Evolutionary conservation across 2,113 vertebrate genomes (phyloP).

Genomic region (Circaetus gallicus): DNA sequence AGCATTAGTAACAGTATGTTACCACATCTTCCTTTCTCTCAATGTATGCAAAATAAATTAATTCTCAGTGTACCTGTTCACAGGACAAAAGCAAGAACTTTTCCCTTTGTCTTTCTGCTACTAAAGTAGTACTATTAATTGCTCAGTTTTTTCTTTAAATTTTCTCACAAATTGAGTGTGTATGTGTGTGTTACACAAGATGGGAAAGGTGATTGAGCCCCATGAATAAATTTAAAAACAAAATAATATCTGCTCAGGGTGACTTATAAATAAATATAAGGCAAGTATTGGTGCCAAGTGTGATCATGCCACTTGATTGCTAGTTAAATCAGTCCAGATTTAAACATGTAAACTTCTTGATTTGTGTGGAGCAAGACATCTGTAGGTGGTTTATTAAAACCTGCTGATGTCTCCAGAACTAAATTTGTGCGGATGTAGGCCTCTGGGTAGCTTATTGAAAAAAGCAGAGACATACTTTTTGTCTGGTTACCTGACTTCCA

Average conservation of each 20-base stretch:
- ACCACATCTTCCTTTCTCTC: not conserved
- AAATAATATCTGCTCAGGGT: conserved; percentile 67
- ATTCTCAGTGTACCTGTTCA: not conserved
- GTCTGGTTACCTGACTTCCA: conserved; percentile 82
- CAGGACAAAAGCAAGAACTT: conserved; percentile 4
- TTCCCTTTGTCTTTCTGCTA: not conserved
- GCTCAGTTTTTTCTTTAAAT: conserved; percentile 25
- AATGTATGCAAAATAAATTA: not conserved
- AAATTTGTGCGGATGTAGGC: conserved; percentile 60
- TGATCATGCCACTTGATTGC: conserved; percentile 68
- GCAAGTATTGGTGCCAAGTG: conserved; percentile 60
- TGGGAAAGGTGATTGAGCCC: conserved; percentile 31
- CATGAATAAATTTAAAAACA: conserved; percentile 63
- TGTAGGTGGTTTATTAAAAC: conserved; percentile 78
- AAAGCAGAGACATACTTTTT: conserved; percentile 58
- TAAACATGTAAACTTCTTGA: conserved; percentile 74
- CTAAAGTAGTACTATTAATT: not conserved
- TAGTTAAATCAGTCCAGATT: conserved; percentile 73
- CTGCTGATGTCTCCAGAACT: conserved; percentile 74
- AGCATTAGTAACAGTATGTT: not conserved
- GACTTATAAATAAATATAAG: conserved; percentile 76
- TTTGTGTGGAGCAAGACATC: conserved; percentile 69
- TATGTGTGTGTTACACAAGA: conserved; percentile 8
- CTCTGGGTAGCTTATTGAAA: conserved; percentile 70
- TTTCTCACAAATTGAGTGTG: conserved; percentile 26